These are phyloP conservation scores for Proteles cristata DNA, from an alignment of 2,113 vertebrate genomes.

Conservation along the genomic window DNA sequence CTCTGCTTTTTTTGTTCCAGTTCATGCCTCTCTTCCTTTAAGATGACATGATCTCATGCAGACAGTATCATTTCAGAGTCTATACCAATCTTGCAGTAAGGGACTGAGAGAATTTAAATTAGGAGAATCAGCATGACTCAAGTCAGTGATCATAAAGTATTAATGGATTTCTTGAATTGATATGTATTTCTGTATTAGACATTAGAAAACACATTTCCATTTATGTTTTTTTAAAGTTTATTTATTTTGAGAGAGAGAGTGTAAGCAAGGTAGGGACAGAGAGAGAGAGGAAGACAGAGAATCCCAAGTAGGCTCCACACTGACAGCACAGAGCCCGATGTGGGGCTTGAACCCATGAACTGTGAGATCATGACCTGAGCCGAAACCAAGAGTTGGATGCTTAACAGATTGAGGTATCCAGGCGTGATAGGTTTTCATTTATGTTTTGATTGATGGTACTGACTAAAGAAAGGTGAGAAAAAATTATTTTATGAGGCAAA, in stretches of 20 bases:
- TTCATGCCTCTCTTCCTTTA: background rate
- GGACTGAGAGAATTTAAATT: conserved; percentile 54
- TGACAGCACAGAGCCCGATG: no score
- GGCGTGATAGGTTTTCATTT: conserved; percentile 22
- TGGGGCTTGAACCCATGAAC: no score
- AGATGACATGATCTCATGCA: conserved; percentile 30
- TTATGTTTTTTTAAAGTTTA: conserved; percentile 31
- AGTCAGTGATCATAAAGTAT: conserved; percentile 25
- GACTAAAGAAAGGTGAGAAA: conserved; percentile 36
- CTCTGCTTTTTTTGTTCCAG: conserved; percentile 10
- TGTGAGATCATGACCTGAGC: no score
- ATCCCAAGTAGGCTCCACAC: no score
- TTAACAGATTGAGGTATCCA: no score
- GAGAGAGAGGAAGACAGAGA: no score
- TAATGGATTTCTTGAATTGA: conserved; percentile 22
- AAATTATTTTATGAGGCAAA: conserved; percentile 39
- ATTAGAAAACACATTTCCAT: conserved; percentile 31
- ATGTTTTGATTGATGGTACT: conserved; percentile 65
- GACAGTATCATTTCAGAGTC: conserved; percentile 57
- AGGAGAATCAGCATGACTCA: background rate
- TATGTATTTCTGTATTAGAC: conserved; percentile 49
- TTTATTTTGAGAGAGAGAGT: no score
- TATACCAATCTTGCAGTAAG: background rate
- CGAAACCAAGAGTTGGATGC: no score
- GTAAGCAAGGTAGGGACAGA: no score